These are phyloP conservation scores for Pampusana beccarii DNA, from an alignment of 2,113 vertebrate species.

Conservation along the genomic window DNA sequence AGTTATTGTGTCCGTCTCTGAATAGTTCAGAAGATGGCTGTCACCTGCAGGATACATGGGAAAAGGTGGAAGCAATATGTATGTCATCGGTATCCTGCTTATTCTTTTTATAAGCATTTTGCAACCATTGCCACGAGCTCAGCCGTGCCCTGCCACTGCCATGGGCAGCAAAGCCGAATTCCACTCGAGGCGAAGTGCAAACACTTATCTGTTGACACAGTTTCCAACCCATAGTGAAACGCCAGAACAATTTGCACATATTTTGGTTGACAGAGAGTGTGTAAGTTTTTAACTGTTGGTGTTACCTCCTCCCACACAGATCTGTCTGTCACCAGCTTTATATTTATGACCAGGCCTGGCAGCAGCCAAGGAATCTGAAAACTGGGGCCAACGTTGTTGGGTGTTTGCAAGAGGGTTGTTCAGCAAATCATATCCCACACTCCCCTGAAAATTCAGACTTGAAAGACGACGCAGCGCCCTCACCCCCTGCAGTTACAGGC, in stretches of 20 bases:
- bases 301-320: background rate
- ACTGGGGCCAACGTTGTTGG: rapidly evolving
- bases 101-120: background rate
- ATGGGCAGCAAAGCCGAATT: background rate
- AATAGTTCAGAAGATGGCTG: background rate
- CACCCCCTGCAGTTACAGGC: background rate
- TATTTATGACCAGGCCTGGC: background rate
- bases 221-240: background rate
- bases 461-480: background rate
- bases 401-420: background rate
- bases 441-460: background rate
- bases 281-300: background rate
- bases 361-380: background rate
- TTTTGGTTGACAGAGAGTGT: background rate
- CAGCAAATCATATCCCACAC: background rate
- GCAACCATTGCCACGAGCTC: background rate
- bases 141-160: rapidly evolving
- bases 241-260: background rate
- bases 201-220: background rate
- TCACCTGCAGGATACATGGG: background rate
- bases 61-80: background rate
- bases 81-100: background rate
- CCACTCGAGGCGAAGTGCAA: background rate
- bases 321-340: background rate
- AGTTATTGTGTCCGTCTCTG: rapidly evolving